Evolutionary conservation across 1,140 invertebrate species (phyloP), one percentile per base, ranked within the genome.

Genomic region (Brachionus koreanus): DNA sequence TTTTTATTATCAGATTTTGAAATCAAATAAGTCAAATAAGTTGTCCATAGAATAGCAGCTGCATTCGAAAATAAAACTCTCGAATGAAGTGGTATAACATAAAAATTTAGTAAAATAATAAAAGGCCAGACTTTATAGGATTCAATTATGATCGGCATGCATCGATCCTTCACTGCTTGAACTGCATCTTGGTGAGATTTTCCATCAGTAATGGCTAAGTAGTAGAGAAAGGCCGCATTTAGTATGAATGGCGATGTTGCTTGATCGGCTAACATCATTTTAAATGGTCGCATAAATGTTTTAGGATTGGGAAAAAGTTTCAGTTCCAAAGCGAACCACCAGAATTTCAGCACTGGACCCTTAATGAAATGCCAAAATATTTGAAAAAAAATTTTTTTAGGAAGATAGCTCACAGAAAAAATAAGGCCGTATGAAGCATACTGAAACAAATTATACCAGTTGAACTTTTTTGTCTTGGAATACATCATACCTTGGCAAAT

Each of bases 61-160:
- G 33, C 61, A 42, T 79, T 57, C 6, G 76, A 61, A 42, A 79
- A 79, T 5, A 79, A 43, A n/a, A 79, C 76, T 52, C 76, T 57
- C 25, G n/a, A 13, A 33, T 79, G 76, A 2, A 79, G 33, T 1
- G 76, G 76, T 5, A 79, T 79, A 4, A 79, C 35, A 65, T 79
- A 79, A 43, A 79, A 79, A 63, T 57, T 79, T 10, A 79, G n/a
- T 25, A 79, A 29, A 19, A 65, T 79, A 23, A 65, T 25, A 57
- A 79, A 65, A 23, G 76, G 76, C 76, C 76, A 79, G n/a, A 79
- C 35, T 35, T 79, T 79, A 19, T 42, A 79, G 6, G 76, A 79
- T 42, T 79, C 76, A 23, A 79, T 39, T 0, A 57, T 42, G 19
- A 79, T 61, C 23, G 76, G 76, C 25, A 79, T 19, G 23, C 33